These are phyloP conservation scores for Phyllopteryx taeniolatus DNA, from an alignment of 2,113 vertebrate species.

Conservation along the genomic window DNA sequence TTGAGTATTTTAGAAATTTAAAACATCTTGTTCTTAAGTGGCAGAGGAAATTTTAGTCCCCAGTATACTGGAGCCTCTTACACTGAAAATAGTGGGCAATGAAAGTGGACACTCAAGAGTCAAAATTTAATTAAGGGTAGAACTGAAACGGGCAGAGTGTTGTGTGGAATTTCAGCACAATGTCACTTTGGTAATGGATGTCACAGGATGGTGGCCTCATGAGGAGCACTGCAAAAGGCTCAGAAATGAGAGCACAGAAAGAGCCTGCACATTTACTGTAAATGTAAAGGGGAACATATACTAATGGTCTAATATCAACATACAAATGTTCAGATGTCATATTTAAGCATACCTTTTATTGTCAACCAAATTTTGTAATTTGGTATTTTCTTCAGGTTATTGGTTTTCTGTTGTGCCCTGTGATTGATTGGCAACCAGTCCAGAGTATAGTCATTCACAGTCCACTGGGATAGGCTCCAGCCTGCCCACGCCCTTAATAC, in stretches of 20 bases:
- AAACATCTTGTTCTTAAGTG: neutral
- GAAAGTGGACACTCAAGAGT: slow-evolving; percentile 6
- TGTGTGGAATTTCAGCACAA: slow-evolving; percentile 34
- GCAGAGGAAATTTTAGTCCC: neutral
- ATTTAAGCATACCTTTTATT: neutral
- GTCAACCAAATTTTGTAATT: too few relatives aligned
- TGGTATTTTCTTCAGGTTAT: too few relatives aligned
- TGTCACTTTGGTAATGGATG: slow-evolving; percentile 53
- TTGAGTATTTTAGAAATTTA: neutral
- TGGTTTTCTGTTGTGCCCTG: neutral
- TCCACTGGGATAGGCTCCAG: neutral
- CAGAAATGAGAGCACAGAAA: neutral
- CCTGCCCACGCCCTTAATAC: neutral
- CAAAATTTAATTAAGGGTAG: slow-evolving; percentile 54
- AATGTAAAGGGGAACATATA: neutral
- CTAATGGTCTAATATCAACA: neutral
- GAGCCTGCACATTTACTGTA: neutral
- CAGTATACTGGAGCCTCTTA: neutral
- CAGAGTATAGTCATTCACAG: neutral
- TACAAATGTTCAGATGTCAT: neutral
- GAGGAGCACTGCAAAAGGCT: slow-evolving; percentile 10
- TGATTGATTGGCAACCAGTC: neutral
- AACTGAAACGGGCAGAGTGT: slow-evolving; percentile 26
- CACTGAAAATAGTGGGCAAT: neutral
- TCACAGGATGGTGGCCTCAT: slow-evolving; percentile 54